phyloP scores from a whole-genome alignment of 2,888 invertebrate genomes.

The Andrena dorsata region DNA sequence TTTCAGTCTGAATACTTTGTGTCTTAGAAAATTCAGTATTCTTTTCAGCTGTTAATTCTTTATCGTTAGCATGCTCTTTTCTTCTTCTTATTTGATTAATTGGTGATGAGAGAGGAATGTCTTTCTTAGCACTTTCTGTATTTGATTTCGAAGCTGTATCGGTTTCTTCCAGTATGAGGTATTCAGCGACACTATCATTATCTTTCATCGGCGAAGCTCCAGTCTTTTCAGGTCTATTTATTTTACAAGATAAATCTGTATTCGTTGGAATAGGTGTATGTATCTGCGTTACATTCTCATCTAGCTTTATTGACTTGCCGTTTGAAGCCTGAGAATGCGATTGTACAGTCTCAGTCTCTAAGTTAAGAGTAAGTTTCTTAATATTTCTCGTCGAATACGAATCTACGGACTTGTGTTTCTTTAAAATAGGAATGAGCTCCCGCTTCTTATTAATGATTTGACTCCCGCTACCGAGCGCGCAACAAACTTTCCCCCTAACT shows the following conservation, averaged over 20 bases:
- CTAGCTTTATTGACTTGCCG: constrained; percentile 21
- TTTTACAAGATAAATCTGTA: constrained; percentile 74
- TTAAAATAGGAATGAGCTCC: constrained; percentile 73
- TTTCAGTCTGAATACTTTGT: constrained; percentile 72
- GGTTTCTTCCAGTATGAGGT: constrained; percentile 80
- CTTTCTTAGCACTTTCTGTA: constrained; percentile 7
- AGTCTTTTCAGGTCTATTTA: constrained; percentile 73
- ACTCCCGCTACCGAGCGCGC: constrained; percentile 17
- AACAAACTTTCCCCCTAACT: constrained; percentile 48
- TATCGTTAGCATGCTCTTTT: constrained; percentile 70
- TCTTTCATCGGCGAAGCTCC: constrained; percentile 78
- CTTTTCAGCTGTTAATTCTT: constrained; percentile 82
- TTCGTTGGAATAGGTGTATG: constrained; percentile 62
- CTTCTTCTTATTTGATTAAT: constrained; percentile 24
- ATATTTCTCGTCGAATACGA: constrained; percentile 46
- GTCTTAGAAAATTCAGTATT: constrained; percentile 77
- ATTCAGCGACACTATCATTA: constrained; percentile 79
- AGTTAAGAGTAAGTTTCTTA: constrained; percentile 77
- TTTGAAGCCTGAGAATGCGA: constrained; percentile 26
- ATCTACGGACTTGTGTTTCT: constrained; percentile 65
- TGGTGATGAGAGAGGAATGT: constrained; percentile 4
- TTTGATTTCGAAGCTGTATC: constrained; percentile 80
- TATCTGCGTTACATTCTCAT: constrained; percentile 32
- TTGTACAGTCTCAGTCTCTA: constrained; percentile 53
- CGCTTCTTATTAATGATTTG: constrained; percentile 59